phyloP scores from a whole-genome alignment of 2,888 invertebrate genomes.

The Melieria omissa region DNA sequence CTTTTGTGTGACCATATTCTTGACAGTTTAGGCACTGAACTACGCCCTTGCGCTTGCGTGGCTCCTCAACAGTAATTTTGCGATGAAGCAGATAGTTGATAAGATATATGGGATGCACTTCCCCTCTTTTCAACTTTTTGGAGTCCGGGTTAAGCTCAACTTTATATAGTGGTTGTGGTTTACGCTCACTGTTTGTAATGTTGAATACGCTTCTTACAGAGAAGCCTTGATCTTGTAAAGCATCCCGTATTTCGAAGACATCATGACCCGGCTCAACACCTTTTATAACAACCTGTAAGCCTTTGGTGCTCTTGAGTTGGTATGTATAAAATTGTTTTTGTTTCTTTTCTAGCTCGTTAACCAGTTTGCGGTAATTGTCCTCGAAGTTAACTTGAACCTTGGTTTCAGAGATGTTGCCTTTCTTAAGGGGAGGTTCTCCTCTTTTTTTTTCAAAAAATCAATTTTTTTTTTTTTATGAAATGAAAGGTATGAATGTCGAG shows the following conservation, averaged over 20 bases:
- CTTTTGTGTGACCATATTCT: neutral
- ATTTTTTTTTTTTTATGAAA: no score
- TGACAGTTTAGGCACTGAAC: slow-evolving; percentile 14
- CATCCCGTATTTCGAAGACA: neutral
- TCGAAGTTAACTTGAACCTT: neutral
- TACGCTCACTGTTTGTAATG: neutral
- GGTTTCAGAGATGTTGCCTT: neutral
- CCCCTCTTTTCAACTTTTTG: no score
- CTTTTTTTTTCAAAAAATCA: no score
- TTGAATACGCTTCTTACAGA: neutral
- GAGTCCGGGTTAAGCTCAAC: neutral
- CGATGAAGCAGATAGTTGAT: slow-evolving; percentile 2
- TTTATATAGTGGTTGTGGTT: neutral
- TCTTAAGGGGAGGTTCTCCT: no score
- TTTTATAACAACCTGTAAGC: neutral
- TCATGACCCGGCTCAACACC: neutral
- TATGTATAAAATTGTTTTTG: neutral
- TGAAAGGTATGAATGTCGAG: no score
- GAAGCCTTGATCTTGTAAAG: neutral
- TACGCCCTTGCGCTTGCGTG: neutral
- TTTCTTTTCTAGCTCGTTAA: neutral
- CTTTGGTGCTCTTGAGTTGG: slow-evolving; percentile 4
- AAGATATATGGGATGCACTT: no score
- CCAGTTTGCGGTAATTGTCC: neutral
- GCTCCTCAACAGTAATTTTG: slow-evolving; percentile 7